Percentiles rank a stretch among this genome's conserved stretches.
phyloP scores from a whole-genome alignment of 2,888 invertebrate species.

The Acanthosoma haemorrhoidale region DNA sequence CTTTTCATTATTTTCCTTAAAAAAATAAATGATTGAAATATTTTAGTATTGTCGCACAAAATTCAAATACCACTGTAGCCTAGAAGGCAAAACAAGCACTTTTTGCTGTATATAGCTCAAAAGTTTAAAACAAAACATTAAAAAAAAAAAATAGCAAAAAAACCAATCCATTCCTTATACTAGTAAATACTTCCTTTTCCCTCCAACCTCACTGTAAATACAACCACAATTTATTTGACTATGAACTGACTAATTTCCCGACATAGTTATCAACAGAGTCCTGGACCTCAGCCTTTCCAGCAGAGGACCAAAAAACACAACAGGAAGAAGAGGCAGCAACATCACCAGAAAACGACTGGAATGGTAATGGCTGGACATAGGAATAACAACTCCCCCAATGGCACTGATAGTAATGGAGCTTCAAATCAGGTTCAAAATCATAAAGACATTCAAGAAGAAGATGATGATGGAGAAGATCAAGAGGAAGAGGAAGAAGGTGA shows the following conservation, averaged over 20 bases:
- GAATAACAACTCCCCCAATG: not conserved
- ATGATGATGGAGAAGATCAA: constrained; percentile 15
- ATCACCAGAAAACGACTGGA: not conserved
- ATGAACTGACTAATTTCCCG: constrained; percentile 27
- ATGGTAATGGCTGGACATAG: not conserved
- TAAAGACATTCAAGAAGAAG: constrained; percentile 5
- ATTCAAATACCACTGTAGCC: not conserved
- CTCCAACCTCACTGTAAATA: constrained; percentile 19
- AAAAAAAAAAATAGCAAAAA: not conserved
- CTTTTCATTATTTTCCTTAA: no score
- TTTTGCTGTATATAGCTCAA: constrained; percentile 17
- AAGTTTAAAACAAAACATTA: not conserved
- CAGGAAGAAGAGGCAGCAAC: not conserved
- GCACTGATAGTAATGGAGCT: not conserved
- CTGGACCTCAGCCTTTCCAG: not conserved
- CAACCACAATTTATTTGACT: constrained; percentile 11
- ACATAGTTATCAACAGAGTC: constrained; percentile 21
- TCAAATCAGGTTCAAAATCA: not conserved
- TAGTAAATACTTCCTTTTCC: not conserved
- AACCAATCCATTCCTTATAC: not conserved
- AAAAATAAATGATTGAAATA: no score
- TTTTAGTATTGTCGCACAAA: no score
- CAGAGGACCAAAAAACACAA: not conserved
- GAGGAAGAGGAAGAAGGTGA: not conserved
- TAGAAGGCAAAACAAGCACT: not conserved